These are phyloP conservation scores for Suricata suricatta DNA, from an alignment of 2,113 vertebrate genomes.

Conservation along the genomic window DNA sequence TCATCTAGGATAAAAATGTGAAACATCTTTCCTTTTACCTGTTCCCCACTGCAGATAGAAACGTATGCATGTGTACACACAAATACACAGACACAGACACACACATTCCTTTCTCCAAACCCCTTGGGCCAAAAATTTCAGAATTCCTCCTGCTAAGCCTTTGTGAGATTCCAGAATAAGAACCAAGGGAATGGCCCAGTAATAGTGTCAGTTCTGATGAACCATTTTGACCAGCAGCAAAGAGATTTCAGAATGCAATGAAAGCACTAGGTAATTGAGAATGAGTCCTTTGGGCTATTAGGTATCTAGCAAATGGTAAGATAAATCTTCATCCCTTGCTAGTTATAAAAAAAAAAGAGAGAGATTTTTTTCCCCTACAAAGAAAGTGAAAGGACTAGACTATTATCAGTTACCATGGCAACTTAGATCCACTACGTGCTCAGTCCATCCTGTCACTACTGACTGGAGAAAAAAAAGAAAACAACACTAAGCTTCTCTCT, in stretches of 20 bases:
- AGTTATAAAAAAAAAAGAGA: slow-evolving; percentile 61
- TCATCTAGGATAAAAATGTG: not conserved
- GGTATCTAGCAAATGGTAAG: slow-evolving; percentile 53
- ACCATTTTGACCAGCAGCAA: slow-evolving; percentile 68
- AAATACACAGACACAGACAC: not conserved
- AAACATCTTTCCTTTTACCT: not conserved
- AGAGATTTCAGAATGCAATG: not conserved
- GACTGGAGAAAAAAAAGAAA: slow-evolving; percentile 28
- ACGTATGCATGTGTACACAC: too few species aligned
- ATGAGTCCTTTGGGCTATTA: slow-evolving; percentile 52
- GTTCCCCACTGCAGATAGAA: not conserved
- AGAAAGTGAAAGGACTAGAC: slow-evolving; percentile 62
- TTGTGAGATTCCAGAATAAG: not conserved
- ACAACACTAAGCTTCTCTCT: slow-evolving; percentile 63
- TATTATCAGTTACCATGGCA: slow-evolving; percentile 83
- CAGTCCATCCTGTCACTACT: slow-evolving; percentile 65
- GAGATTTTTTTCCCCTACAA: slow-evolving; percentile 37
- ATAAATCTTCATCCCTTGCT: slow-evolving; percentile 75
- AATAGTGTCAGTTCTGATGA: slow-evolving; percentile 27
- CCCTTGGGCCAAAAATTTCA: not conserved
- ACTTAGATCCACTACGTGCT: slow-evolving; percentile 76
- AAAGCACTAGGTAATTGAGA: slow-evolving; percentile 64
- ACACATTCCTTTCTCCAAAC: not conserved
- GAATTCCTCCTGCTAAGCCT: not conserved
- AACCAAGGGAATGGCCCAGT: not conserved